Evolutionary conservation across 2,888 invertebrate genomes (phyloP).

Genomic region (Eumerus sabulonum): DNA sequence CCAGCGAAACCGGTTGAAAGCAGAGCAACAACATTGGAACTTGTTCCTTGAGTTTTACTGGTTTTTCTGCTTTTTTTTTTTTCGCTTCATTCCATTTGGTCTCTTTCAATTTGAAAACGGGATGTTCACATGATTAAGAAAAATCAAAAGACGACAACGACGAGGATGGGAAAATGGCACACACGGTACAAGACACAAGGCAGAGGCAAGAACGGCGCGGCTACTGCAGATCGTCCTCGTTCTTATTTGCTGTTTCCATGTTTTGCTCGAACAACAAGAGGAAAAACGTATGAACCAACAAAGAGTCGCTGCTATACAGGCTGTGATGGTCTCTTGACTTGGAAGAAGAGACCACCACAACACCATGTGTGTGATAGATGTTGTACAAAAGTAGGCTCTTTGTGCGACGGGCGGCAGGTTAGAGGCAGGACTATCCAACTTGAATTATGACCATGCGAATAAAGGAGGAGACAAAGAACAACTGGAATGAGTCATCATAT

Average conservation of each 20-base stretch:
- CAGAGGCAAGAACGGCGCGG: constrained; percentile 14
- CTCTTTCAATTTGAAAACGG: constrained; percentile 42
- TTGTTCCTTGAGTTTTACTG: constrained; percentile 52
- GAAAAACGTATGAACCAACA: constrained; percentile 19
- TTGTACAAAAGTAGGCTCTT: constrained; percentile 18
- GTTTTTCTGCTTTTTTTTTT: constrained; percentile 47
- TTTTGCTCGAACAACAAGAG: no score
- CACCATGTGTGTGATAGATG: constrained; percentile 47
- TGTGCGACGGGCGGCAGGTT: constrained; percentile 17
- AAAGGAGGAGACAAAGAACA: not conserved
- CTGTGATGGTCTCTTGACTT: constrained; percentile 16
- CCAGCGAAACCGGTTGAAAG: constrained; percentile 59
- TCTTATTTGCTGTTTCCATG: constrained; percentile 7
- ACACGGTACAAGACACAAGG: constrained; percentile 27
- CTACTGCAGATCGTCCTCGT: constrained; percentile 10
- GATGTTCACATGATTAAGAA: constrained; percentile 69
- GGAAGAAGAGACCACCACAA: no score
- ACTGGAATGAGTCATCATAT: constrained; percentile 11
- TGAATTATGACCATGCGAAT: constrained; percentile 7
- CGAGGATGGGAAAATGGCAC: constrained; percentile 57
- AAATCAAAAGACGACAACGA: constrained; percentile 35
- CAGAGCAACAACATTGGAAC: constrained; percentile 63
- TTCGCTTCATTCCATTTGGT: not conserved
- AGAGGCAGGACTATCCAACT: constrained; percentile 15
- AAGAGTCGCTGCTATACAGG: constrained; percentile 11